phyloP scores from a whole-genome alignment of 1,140 invertebrate genomes.

The Centruroides sculpturatus region DNA sequence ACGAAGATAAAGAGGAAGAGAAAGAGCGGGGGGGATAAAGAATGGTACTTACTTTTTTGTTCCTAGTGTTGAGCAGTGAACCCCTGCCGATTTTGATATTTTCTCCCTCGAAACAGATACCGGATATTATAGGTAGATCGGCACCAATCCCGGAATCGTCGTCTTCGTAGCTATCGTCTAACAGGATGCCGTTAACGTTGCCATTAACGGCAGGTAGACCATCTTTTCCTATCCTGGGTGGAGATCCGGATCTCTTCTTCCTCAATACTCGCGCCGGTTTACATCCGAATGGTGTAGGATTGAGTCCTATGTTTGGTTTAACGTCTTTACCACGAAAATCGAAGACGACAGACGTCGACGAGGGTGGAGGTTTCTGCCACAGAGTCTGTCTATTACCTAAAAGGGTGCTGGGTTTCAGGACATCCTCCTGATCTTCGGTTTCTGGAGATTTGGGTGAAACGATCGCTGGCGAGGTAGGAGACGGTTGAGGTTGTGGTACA shows the following conservation, averaged over 20 bases:
- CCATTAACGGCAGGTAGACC: slow-evolving; percentile 24
- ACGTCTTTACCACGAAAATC: slow-evolving; percentile 21
- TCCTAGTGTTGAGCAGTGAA: slow-evolving; percentile 51
- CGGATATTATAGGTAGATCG: slow-evolving; percentile 35
- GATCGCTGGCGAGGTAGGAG: neutral
- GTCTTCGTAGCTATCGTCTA: slow-evolving; percentile 47
- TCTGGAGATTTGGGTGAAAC: neutral
- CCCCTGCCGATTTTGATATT: slow-evolving; percentile 76
- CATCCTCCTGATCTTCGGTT: neutral
- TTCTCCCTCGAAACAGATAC: slow-evolving; percentile 68
- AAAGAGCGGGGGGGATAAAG: no score
- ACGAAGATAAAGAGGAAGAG: no score
- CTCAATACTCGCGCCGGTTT: slow-evolving; percentile 5
- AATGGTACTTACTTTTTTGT: slow-evolving; percentile 39
- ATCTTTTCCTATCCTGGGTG: neutral
- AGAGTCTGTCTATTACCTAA: neutral
- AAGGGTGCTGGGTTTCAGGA: neutral
- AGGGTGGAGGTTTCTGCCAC: neutral
- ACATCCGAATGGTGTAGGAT: slow-evolving; percentile 15
- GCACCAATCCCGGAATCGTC: slow-evolving; percentile 35
- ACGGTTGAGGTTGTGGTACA: neutral
- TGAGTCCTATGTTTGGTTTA: slow-evolving; percentile 16
- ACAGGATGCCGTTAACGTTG: slow-evolving; percentile 38
- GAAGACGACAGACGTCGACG: slow-evolving; percentile 16
- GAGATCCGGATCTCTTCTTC: neutral